These are phyloP conservation scores for Drosophila pseudotalamancana DNA, from an alignment of 2,888 invertebrate genomes.

Conservation along the genomic window DNA sequence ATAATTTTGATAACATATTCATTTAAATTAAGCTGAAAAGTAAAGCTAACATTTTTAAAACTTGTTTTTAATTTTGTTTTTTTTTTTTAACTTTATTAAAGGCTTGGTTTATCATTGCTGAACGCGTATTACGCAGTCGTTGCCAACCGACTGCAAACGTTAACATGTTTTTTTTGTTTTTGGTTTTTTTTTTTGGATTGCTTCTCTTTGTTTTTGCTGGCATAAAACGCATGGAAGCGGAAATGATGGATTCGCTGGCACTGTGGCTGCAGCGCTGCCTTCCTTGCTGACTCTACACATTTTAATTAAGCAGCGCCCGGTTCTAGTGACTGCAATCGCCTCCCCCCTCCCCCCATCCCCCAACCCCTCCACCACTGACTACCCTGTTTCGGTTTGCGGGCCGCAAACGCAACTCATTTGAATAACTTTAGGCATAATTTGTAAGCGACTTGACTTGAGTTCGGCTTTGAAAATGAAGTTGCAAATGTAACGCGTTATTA, in stretches of 20 bases:
- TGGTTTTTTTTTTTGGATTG: conserved; percentile 11
- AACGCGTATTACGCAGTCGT: not conserved
- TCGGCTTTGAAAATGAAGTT: conserved; percentile 63
- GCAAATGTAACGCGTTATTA: conserved; percentile 81
- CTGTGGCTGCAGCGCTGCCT: conserved; percentile 39
- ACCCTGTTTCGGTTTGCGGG: conserved; percentile 41
- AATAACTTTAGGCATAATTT: conserved; percentile 78
- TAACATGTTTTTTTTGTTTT: conserved; percentile 8
- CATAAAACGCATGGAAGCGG: conserved; percentile 83
- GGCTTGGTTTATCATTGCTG: not conserved
- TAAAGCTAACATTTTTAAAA: too few species aligned
- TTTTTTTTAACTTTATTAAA: too few species aligned
- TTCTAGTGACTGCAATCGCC: conserved; percentile 73
- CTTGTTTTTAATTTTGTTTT: not conserved
- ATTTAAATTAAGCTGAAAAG: too few species aligned
- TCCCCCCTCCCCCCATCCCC: not conserved
- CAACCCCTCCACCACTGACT: conserved; percentile 36
- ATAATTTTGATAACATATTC: too few species aligned
- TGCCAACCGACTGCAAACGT: not conserved
- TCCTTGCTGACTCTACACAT: conserved; percentile 72
- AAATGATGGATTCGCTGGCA: conserved; percentile 84
- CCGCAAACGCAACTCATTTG: conserved; percentile 72
- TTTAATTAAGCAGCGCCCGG: conserved; percentile 77
- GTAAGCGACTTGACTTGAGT: conserved; percentile 60
- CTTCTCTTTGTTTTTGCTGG: conserved; percentile 43